Evolutionary conservation across 2,888 invertebrate genomes (phyloP), one percentile per base, ranked within the genome.

Genomic region (Scaeva pyrastri): DNA sequence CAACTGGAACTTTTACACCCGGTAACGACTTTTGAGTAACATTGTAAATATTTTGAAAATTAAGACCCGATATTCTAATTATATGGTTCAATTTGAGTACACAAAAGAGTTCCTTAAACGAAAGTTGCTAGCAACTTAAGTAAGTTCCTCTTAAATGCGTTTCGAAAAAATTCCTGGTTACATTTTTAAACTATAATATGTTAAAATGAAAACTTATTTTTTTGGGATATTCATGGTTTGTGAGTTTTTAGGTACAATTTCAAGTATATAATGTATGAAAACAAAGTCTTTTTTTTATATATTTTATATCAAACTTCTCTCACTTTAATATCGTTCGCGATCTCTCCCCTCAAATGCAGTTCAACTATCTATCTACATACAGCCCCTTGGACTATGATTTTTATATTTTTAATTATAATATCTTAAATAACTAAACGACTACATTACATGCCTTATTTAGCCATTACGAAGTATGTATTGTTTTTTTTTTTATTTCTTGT

Each of bases 401-500:
- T 48, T 48, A 16, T 48, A 31, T 48, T 36, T n/a, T 64, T 16
- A 31, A 31, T 66, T 36, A 31, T 82, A 66, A 71, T 82, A 82
- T 77, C 74, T 86, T 86, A 77, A 66, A 85, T 75, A 74, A 82
- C 73, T 82, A 86, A 77, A 81, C 86, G 81, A 86, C 86, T 86
- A 86, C 82, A 66, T 78, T 82, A 82, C 64, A 73, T 86, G 70
- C 79, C 43, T 74, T 80, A 72, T 73, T 73, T 83, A 73, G 77
- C 75, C 76, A 76, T 73, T 85, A 77, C 73, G 81, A 70, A 73
- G 66, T 68, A 77, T 75, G 66, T 68, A 77, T 75, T 71, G 39
- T 68, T 74, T 52, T 73, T 62, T 26, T 19, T 36, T 70, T 56
- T 70, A 41, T 0, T 31, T 31, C 8, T 31, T 31, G 6, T 73